phyloP scores from a whole-genome alignment of 2,888 invertebrate genomes.

The Drosophila mulleri region DNA sequence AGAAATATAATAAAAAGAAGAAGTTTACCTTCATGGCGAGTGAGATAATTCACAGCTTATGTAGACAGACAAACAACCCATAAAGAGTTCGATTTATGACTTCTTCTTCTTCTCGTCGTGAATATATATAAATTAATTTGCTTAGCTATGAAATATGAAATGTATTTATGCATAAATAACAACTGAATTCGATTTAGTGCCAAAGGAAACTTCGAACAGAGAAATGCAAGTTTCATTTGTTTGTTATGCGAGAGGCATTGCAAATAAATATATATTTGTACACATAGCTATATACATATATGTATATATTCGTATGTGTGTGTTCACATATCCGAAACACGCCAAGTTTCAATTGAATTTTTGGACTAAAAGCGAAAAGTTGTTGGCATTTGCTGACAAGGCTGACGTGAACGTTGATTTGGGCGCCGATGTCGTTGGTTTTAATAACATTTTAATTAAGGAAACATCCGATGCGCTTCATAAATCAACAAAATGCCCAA shows the following conservation, averaged over 20 bases:
- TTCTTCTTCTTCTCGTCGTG: no score
- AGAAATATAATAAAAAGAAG: no score
- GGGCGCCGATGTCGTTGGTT: slow-evolving; percentile 33
- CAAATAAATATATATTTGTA: no score
- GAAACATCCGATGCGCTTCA: slow-evolving; percentile 39
- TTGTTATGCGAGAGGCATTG: background rate
- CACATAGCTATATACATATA: background rate
- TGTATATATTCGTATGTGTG: no score
- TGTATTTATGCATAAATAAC: background rate
- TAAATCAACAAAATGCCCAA: slow-evolving; percentile 38
- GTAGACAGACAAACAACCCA: background rate
- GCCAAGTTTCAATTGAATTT: slow-evolving; percentile 23
- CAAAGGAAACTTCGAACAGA: background rate
- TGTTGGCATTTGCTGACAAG: slow-evolving; percentile 45
- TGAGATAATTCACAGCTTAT: background rate
- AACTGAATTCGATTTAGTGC: background rate
- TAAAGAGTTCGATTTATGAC: background rate
- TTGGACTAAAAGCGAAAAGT: slow-evolving; percentile 10
- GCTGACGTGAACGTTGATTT: slow-evolving; percentile 31
- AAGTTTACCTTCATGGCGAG: background rate
- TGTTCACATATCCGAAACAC: background rate
- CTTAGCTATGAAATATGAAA: background rate
- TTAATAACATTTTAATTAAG: slow-evolving; percentile 70
- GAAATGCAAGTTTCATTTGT: background rate
- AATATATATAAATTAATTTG: slow-evolving; percentile 1